phyloP scores from a whole-genome alignment of 2,797 vertebrate species.

The Taenioides sp. region DNA sequence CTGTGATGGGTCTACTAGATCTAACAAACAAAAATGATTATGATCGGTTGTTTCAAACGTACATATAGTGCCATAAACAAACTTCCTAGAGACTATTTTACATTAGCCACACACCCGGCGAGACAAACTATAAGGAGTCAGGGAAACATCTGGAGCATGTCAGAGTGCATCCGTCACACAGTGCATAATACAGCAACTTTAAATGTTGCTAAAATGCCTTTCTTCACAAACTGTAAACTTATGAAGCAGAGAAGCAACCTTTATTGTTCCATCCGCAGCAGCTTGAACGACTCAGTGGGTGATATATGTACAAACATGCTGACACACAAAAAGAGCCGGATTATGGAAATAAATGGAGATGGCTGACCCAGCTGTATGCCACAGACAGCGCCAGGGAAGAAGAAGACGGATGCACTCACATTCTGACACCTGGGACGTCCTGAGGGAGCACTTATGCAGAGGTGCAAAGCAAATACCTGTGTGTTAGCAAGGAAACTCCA shows the following conservation, averaged over 20 bases:
- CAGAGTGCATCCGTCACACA: conserved; percentile 17
- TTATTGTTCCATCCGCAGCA: conserved; percentile 29
- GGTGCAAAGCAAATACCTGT: conserved; percentile 53
- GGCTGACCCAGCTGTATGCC: conserved; percentile 39
- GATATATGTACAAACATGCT: conserved; percentile 48
- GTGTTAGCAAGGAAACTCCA: conserved; percentile 41
- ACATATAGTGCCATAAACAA: not conserved
- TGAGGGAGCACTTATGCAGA: conserved; percentile 44
- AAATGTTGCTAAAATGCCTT: not conserved
- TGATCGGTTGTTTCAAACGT: not conserved
- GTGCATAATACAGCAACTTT: conserved; percentile 1
- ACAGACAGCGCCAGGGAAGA: conserved; percentile 20
- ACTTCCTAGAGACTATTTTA: not conserved
- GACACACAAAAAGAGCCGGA: conserved; percentile 41
- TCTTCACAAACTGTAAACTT: conserved; percentile 24
- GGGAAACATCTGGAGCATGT: conserved; percentile 43
- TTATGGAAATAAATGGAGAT: conserved; percentile 53
- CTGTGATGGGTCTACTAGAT: not conserved
- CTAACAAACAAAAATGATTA: not conserved
- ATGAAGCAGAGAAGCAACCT: conserved; percentile 28
- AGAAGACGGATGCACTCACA: conserved; percentile 40
- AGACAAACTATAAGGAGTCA: conserved; percentile 24
- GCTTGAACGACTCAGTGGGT: conserved; percentile 38
- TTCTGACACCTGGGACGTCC: conserved; percentile 41
- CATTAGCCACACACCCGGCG: conserved; percentile 5